Evolutionary conservation across 1,140 invertebrate genomes (phyloP).

Genomic region (Leptestheria dahalacensis): DNA sequence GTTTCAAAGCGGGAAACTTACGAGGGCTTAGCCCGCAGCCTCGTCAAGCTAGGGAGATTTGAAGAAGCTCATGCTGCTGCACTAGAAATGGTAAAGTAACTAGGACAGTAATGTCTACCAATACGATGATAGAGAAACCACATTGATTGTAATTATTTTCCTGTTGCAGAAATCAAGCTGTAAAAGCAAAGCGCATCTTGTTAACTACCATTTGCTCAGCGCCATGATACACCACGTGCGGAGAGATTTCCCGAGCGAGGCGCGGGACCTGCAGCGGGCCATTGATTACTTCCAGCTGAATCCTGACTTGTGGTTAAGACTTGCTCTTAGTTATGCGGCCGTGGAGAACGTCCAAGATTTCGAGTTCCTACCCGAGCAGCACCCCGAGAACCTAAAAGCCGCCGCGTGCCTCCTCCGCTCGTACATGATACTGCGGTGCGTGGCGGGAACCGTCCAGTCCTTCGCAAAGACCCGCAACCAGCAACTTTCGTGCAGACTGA

Average conservation of each 20-base stretch:
- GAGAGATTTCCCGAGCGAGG: not conserved
- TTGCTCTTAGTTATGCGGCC: not conserved
- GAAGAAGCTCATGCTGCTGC: not conserved
- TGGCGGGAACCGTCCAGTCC: not conserved
- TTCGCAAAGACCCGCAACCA: not conserved
- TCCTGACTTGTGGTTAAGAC: not conserved
- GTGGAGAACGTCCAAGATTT: not conserved
- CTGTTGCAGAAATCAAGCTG: not conserved
- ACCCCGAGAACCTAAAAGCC: not conserved
- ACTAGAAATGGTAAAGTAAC: not conserved
- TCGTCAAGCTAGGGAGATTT: not conserved
- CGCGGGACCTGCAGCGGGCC: not conserved
- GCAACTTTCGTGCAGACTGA: not conserved
- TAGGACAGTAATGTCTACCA: not conserved
- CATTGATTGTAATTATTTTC: no score
- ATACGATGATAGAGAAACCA: no score
- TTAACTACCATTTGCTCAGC: not conserved
- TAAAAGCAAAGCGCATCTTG: not conserved
- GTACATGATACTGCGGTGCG: not conserved
- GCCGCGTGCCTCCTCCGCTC: not conserved
- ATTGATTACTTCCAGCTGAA: not conserved
- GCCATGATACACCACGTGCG: not conserved
- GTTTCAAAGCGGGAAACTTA: not conserved
- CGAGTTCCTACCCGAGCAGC: not conserved
- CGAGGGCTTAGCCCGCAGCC: not conserved